Conservation (phyloP, 2,797 vertebrate genomes). For the Catamblyrhynchus diadema region DNA sequence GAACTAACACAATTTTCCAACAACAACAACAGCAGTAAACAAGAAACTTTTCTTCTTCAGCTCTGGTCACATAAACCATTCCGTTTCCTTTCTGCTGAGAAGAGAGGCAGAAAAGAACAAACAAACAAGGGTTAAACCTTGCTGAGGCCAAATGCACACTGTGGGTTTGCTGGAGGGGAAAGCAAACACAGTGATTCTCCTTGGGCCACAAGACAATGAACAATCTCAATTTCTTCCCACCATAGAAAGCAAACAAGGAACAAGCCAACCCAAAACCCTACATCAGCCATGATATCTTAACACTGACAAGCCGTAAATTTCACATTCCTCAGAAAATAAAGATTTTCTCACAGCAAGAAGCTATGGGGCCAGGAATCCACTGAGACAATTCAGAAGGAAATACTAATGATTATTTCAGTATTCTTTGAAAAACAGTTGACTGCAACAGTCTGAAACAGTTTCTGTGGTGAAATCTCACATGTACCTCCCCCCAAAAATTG, state of each 20-base stretch:
- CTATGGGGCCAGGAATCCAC: not conserved
- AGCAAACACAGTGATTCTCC: not conserved
- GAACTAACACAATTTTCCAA: not conserved
- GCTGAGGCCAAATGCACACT: not conserved
- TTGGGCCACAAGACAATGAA: not conserved
- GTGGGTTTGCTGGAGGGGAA: not conserved
- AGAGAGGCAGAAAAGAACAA: not conserved
- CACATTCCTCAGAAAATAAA: not conserved
- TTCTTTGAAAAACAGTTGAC: not conserved
- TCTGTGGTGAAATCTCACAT: not conserved
- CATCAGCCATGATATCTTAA: not conserved
- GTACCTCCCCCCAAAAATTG: not conserved
- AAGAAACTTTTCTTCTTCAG: not conserved
- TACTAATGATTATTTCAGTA: not conserved
- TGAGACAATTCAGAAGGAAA: not conserved
- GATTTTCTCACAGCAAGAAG: not conserved
- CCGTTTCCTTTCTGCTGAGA: not conserved
- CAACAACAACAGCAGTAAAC: not conserved
- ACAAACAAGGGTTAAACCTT: not conserved
- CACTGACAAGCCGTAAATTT: not conserved
- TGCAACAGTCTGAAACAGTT: not conserved
- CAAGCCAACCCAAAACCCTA: not conserved
- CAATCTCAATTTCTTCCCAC: not conserved
- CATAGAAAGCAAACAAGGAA: not conserved
- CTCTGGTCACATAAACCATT: not conserved